phyloP scores from a whole-genome alignment of 1,140 invertebrate species.

The Apis florea region DNA sequence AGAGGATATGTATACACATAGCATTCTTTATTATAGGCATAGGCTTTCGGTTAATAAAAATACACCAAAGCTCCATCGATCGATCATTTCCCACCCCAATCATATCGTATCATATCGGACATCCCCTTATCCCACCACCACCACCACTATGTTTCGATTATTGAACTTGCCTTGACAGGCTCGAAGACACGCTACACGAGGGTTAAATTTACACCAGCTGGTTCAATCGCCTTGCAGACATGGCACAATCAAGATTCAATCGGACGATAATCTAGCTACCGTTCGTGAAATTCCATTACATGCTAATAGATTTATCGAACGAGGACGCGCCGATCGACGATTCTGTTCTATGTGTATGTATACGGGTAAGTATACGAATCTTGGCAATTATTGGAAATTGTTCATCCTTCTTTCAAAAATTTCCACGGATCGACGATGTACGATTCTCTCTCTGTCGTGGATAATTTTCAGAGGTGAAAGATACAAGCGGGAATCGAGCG shows the following conservation, averaged over 20 bases:
- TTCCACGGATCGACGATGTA: too few species aligned
- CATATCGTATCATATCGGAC: background rate
- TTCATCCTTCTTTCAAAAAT: too few species aligned
- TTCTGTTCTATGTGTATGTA: too few species aligned
- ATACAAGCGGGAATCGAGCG: background rate
- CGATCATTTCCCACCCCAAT: background rate
- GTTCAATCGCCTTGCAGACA: conserved; percentile 19
- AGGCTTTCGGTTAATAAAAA: conserved; percentile 73
- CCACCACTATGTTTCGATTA: background rate
- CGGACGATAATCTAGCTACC: conserved; percentile 4
- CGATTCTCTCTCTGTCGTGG: too few species aligned
- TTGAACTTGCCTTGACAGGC: background rate
- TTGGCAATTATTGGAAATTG: background rate
- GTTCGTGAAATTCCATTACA: conserved; percentile 4
- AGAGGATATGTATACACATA: conserved; percentile 71
- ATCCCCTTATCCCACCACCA: too few species aligned
- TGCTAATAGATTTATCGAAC: background rate
- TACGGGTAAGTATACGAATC: too few species aligned
- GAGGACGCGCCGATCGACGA: background rate
- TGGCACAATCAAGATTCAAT: conserved; percentile 15
- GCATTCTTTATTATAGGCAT: conserved; percentile 72
- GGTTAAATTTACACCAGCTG: background rate
- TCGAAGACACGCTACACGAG: background rate
- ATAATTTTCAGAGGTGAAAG: too few species aligned
- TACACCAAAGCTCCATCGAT: conserved; percentile 53